Evolutionary conservation across 2,797 vertebrate genomes (phyloP), one percentile per base, ranked within the genome.

Genomic region (Anniella stebbinsi): DNA sequence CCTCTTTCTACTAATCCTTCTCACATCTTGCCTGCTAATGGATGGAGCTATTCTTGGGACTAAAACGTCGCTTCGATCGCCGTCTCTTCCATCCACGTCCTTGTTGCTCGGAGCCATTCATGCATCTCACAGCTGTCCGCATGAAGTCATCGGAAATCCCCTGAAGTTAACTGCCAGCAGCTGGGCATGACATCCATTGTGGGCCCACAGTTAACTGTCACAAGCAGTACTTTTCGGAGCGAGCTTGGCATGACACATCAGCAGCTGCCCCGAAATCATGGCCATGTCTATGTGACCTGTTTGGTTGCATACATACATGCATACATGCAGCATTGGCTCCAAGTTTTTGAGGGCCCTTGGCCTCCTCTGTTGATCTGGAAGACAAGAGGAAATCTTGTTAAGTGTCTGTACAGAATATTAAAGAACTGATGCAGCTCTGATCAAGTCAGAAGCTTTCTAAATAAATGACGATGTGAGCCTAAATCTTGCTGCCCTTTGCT

Each of bases 101-200:
- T 77, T 38, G 23, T 25, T 9, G 25, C 25, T 76, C 85, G 12
- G 70, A 69, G 33, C n/a, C 15, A 38, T 41, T 90, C 70, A 82
- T 87, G 84, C 70, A 11, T 82, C 11, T 54, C 66, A 7, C 89
- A 90, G 77, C 84, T 90, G 89, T n/a, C 66, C 36, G 1, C 60
- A 4, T 28, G 18, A 41, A 76, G 4, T 57, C 28, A 57, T 33
- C 41, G 13, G 80, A 90, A 90, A 90, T n/a, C 60, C 78, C 80
- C 80, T n/a, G 17, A 73, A 15, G 70, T 36, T 76, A 90, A 87
- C 85, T 0, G 45, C 82, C 63, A 57, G 67, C 41, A 67, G 51
- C 7, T 54, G 57, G 30, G 28, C 45, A 67, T n/a, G 72, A 83
- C 48, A 41, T 30, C 21, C 2, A 54, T 45, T 33, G 15, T 9